Evolutionary conservation across 2,888 invertebrate genomes (phyloP).

Genomic region (Tanypteryx hageni): DNA sequence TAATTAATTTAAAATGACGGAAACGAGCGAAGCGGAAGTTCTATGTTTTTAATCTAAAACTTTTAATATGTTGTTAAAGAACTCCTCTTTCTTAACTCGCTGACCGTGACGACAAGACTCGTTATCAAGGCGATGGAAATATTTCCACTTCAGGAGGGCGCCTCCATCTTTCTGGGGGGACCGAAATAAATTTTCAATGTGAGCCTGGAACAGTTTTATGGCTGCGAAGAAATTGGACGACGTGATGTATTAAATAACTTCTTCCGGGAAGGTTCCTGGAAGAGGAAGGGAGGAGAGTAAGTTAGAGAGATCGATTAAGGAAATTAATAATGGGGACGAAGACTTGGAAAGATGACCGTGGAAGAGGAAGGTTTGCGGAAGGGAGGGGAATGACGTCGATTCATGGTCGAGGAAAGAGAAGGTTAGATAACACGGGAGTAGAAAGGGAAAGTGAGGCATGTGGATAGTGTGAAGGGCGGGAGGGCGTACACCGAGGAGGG

Average conservation of each 20-base stretch:
- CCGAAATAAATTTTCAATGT: slow-evolving; percentile 53
- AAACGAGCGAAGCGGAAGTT: no score
- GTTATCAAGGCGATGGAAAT: not conserved
- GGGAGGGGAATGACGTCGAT: no score
- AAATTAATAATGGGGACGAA: slow-evolving; percentile 33
- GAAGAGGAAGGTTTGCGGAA: not conserved
- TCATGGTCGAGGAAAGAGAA: not conserved
- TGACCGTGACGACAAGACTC: slow-evolving; percentile 18
- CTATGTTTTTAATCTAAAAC: no score
- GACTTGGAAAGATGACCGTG: not conserved
- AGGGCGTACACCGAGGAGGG: not conserved
- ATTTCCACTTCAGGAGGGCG: not conserved
- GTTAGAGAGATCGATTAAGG: slow-evolving; percentile 20
- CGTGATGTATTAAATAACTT: slow-evolving; percentile 58
- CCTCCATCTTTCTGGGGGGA: slow-evolving; percentile 16
- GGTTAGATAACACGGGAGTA: not conserved
- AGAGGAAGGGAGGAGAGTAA: not conserved
- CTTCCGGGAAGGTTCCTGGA: not conserved
- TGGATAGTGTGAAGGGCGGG: not conserved
- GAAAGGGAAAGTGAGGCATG: not conserved
- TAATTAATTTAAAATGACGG: no score
- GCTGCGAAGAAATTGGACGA: slow-evolving; percentile 51
- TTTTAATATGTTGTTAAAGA: no score
- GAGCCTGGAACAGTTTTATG: slow-evolving; percentile 1
- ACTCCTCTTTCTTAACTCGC: not conserved